Percentiles rank a stretch among this genome's conserved stretches.
These are phyloP conservation scores for Cotesia chilonis DNA, from an alignment of 1,140 invertebrate genomes.

Conservation along the genomic window DNA sequence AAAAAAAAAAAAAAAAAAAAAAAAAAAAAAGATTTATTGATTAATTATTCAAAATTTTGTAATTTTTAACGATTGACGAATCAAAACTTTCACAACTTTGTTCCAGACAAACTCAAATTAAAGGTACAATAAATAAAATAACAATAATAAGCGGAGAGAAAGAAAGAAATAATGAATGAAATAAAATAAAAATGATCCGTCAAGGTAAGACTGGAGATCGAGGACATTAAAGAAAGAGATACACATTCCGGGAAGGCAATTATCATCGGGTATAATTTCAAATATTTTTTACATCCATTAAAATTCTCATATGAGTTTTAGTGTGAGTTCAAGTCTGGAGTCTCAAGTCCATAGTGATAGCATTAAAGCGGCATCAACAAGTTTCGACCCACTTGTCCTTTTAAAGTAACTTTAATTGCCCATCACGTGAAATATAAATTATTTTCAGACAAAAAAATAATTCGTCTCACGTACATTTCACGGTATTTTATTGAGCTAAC, in stretches of 20 bases:
- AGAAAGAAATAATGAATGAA: neutral
- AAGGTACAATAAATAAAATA: neutral
- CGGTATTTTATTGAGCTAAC: no score
- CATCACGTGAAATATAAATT: conserved; percentile 1
- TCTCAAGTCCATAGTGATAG: neutral
- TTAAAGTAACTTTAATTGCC: conserved; percentile 13
- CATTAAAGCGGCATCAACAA: conserved; percentile 1
- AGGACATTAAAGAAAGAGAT: conserved; percentile 1
- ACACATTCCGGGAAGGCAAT: conserved; percentile 12
- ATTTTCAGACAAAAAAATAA: no score
- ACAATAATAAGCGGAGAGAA: neutral
- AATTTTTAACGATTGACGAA: no score
- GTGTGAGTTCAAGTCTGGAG: neutral
- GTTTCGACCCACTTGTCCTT: conserved; percentile 17
- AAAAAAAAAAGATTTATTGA: no score
- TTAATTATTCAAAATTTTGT: no score
- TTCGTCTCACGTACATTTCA: no score
- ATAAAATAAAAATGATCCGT: neutral
- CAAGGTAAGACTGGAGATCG: neutral
- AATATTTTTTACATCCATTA: neutral
- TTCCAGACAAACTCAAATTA: no score
- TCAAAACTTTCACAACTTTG: neutral
- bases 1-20: no score
- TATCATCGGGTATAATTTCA: neutral
- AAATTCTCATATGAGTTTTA: neutral